Base-by-base conservation (phyloP, 1,140 invertebrate species). In the Delia radicum region DNA sequence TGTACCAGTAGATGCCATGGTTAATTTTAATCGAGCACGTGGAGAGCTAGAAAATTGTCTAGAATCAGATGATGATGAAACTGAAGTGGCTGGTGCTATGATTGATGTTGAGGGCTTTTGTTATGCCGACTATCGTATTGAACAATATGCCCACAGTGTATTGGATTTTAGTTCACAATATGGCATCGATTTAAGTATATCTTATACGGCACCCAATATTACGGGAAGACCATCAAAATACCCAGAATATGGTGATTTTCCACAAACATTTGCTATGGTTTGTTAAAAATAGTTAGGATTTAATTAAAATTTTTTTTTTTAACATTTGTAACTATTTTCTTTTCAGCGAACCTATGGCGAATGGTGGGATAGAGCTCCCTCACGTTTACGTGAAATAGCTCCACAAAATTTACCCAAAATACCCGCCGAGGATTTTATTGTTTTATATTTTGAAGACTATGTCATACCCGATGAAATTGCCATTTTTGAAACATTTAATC, bases 401-500 rank as follows among this genome's bases (percentile, higher is more conserved):
- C 90, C 91, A 33, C 91, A 93, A 82, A 93, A 93, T 83, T 90
- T 91, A 81, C 89, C 90, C 71, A 79, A 87, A 46, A 88, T 93
- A 78, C 86, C 88, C 21, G 92, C 94, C 83, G 92, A 96, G 84
- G 95, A 97, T 89, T 97, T 92, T 87, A 92, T 97, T 84, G 93
- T 92, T 88, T 87, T 93, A 28, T 89, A 90, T 76, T 96, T 94
- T 87, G 89, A 93, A 84, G 88, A 90, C 78, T 89, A 91, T 76
- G 93, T 96, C 3, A 91, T 92, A 83, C 95, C 95, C 8, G 86
- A 91, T 13, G 90, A 92, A 80, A 89, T 97, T 48, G 91, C 91
- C 2, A 90, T 97, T 75, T 97, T 93, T 87, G 95, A 97, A 87
- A 96, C 94, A 3, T 97, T 94, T 79, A 96, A 96, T 87, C 95